Evolutionary conservation across 30 jellyfish, hydroid and myxozoan genomes (phyloP).

Genomic region (Chironex yamaguchii): DNA sequence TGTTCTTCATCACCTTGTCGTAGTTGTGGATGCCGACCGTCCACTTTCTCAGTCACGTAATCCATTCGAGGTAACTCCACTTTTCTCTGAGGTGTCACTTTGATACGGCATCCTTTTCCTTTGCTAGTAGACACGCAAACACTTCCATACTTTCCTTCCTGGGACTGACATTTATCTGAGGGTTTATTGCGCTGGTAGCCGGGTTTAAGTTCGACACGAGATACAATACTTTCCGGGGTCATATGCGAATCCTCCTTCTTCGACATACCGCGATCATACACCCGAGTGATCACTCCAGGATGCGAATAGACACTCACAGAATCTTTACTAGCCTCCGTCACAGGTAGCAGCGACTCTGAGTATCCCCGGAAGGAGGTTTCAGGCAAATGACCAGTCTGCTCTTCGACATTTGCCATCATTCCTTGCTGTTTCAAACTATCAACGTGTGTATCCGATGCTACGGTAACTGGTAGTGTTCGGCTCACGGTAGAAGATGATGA

Average conservation of each 20-base stretch:
- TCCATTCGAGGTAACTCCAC: slow-evolving; percentile 71
- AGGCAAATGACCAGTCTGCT: neutral
- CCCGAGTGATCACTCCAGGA: neutral
- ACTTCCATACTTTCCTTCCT: neutral
- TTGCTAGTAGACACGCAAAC: neutral
- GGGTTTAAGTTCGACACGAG: neutral
- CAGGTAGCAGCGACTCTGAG: neutral
- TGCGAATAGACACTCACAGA: neutral
- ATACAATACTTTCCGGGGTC: neutral
- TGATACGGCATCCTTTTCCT: slow-evolving; percentile 77
- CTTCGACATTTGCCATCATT: neutral
- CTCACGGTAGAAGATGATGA: neutral
- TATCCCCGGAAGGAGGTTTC: neutral
- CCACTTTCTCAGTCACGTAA: neutral
- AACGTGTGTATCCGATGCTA: neutral
- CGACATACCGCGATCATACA: neutral
- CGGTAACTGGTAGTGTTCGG: neutral
- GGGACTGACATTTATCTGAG: neutral
- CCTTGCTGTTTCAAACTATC: neutral
- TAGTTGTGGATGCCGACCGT: neutral
- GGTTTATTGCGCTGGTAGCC: too few species aligned
- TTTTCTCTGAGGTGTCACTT: slow-evolving; percentile 80
- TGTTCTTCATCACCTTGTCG: neutral
- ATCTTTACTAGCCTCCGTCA: neutral
- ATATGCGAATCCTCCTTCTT: neutral